Evolutionary conservation across 2,888 invertebrate genomes (phyloP).

Genomic region (Nephrotoma guestfalica): DNA sequence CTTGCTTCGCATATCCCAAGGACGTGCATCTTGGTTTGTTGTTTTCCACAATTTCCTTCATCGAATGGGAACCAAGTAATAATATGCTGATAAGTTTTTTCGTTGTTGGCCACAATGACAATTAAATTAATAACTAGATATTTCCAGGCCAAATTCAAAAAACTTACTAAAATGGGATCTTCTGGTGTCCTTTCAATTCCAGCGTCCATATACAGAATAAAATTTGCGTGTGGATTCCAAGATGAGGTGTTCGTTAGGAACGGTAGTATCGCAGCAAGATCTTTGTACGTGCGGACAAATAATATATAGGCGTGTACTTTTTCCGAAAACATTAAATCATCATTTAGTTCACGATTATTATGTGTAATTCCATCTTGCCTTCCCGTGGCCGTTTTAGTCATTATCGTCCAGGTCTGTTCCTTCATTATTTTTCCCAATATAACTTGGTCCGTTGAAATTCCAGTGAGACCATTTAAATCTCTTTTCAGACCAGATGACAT

Average conservation of each 20-base stretch:
- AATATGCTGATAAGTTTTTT: background rate
- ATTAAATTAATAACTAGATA: background rate
- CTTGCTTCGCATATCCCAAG: background rate
- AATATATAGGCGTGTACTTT: constrained; percentile 5
- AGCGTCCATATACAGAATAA: constrained; percentile 4
- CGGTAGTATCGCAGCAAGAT: background rate
- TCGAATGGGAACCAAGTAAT: constrained; percentile 6
- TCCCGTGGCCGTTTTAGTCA: background rate
- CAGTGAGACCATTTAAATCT: background rate
- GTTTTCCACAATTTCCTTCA: constrained; percentile 5
- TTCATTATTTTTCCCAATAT: constrained; percentile 4
- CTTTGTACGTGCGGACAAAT: background rate
- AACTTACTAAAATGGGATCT: background rate
- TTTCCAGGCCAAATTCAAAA: background rate
- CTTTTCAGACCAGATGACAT: constrained; percentile 1
- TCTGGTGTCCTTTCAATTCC: background rate
- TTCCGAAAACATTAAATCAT: background rate
- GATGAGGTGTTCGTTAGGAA: background rate
- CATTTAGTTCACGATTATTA: background rate
- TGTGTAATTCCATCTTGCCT: background rate
- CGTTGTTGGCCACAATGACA: background rate
- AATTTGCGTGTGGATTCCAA: constrained; percentile 7
- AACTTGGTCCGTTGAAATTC: background rate
- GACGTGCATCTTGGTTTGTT: background rate
- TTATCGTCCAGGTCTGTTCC: background rate